A percentile compares a stretch with the other conserved stretches of the same genome.
Conservation (phyloP, 2,888 invertebrate genomes). For the Neoitamus cyanurus region DNA sequence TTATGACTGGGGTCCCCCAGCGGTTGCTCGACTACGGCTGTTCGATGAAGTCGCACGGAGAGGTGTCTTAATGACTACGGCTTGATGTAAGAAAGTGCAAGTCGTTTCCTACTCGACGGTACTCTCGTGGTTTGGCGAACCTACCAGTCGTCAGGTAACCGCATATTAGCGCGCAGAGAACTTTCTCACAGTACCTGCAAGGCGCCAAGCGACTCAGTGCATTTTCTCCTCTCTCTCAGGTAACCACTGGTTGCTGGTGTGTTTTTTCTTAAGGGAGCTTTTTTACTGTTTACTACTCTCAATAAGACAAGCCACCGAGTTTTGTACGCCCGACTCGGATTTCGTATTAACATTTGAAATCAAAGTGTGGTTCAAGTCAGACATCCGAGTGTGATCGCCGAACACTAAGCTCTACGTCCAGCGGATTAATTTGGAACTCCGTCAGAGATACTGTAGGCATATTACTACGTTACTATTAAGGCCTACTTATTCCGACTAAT, state of each 20-base stretch:
- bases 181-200: slow-evolving; percentile 25
- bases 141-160: background rate
- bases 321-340: slow-evolving; percentile 54
- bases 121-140: background rate
- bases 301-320: slow-evolving; percentile 49
- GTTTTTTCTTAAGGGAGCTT: slow-evolving; percentile 17
- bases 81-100: slow-evolving; percentile 37
- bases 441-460: slow-evolving; percentile 36
- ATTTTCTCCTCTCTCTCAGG: slow-evolving; percentile 22
- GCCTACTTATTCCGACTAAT: background rate
- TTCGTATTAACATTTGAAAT: slow-evolving; percentile 56
- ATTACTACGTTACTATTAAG: background rate
- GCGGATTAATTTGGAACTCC: slow-evolving; percentile 45
- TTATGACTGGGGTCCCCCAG: background rate
- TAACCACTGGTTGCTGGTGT: background rate
- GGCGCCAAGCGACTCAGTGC: background rate
- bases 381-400: slow-evolving; percentile 50
- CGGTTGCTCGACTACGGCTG: background rate
- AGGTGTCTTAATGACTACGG: slow-evolving; percentile 22
- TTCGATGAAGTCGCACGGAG: background rate
- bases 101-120: slow-evolving; percentile 21
- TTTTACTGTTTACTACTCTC: slow-evolving; percentile 42
- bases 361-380: slow-evolving; percentile 57
- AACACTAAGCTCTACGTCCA: slow-evolving; percentile 25
- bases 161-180: slow-evolving; percentile 1